Conservation (phyloP, 2,888 invertebrate genomes). For the Amblyteles armatorius region DNA sequence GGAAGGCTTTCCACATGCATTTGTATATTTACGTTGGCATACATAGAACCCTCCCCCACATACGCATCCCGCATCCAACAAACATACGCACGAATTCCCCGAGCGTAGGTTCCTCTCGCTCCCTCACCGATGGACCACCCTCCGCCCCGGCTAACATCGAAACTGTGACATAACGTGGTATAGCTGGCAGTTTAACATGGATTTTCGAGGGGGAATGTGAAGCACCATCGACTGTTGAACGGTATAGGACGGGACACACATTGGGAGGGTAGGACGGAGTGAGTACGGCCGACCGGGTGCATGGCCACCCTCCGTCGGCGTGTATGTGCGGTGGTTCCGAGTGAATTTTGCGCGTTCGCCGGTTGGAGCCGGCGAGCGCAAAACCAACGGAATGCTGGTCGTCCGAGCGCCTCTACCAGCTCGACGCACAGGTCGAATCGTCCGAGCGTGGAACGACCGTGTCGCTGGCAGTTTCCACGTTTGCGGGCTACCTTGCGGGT, state of each 20-base stretch:
- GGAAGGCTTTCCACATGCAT: constrained; percentile 57
- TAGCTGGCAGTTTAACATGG: constrained; percentile 36
- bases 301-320: constrained; percentile 21
- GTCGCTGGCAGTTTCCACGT: constrained; percentile 76
- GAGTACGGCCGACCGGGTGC: constrained; percentile 10
- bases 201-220: constrained; percentile 45
- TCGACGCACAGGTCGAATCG: constrained; percentile 65
- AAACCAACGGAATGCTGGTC: constrained; percentile 75
- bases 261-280: constrained; percentile 2
- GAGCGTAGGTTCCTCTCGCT: constrained; percentile 38
- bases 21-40: constrained; percentile 61
- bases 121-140: background rate
- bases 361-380: constrained; percentile 63
- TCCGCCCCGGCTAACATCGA: constrained; percentile 35
- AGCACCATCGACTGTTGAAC: constrained; percentile 8
- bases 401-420: constrained; percentile 24
- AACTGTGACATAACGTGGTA: constrained; percentile 60
- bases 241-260: constrained; percentile 4
- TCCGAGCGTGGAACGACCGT: constrained; percentile 76
- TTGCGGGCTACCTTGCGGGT: constrained; percentile 79
- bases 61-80: constrained; percentile 48
- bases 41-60: constrained; percentile 20
- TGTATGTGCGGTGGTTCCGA: constrained; percentile 71
- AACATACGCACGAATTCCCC: constrained; percentile 64
- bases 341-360: constrained; percentile 74